phyloP scores from a whole-genome alignment of 2,797 vertebrate genomes.

The Pseudopleuronectes americanus region DNA sequence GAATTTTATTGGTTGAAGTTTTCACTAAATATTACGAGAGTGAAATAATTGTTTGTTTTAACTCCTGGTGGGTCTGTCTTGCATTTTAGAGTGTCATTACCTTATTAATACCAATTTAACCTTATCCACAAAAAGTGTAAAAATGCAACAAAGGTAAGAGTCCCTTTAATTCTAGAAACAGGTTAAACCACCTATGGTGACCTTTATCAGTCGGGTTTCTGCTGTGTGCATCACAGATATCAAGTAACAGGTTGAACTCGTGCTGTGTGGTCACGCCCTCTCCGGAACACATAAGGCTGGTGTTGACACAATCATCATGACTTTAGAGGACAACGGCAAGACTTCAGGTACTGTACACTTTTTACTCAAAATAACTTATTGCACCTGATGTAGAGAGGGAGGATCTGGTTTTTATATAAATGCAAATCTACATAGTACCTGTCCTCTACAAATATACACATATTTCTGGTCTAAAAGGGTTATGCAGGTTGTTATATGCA shows the following conservation, averaged over 20 bases:
- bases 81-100: no score
- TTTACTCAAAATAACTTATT: neutral
- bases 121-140: no score
- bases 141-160: no score
- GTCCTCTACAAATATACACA: no score
- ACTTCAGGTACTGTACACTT: neutral
- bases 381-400: neutral
- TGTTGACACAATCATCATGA: neutral
- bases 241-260: neutral
- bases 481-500: neutral
- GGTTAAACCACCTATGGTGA: no score
- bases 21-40: no score
- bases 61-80: no score
- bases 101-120: no score
- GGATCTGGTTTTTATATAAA: neutral
- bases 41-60: no score
- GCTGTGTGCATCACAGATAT: neutral
- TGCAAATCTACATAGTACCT: neutral
- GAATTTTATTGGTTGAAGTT: no score
- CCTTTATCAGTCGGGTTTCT: no score
- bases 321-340: neutral
- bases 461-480: neutral
- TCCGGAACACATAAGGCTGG: neutral
- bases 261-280: neutral
- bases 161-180: no score